Conservation (phyloP, 2,888 invertebrate genomes). For the Hydrotaea cyrtoneurina region DNA sequence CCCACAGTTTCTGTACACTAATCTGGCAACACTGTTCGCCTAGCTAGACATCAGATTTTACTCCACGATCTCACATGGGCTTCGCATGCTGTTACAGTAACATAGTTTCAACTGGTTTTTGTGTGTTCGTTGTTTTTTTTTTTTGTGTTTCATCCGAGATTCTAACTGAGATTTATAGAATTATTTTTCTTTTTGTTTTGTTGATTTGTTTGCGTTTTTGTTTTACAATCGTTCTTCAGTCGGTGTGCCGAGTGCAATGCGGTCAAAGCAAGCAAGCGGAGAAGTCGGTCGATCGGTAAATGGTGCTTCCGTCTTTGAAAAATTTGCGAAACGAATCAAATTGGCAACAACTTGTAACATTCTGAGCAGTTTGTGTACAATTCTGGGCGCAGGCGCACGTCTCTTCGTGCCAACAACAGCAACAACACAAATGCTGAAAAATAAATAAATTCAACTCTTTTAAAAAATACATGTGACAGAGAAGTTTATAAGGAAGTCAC, state of each 20-base stretch:
- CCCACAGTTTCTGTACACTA: not conserved
- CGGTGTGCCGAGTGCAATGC: not conserved
- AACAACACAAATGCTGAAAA: not conserved
- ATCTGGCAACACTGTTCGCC: conserved; percentile 42
- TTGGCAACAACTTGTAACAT: conserved; percentile 31
- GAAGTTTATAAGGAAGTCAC: not conserved
- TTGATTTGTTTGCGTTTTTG: no score
- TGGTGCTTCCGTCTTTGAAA: conserved; percentile 60
- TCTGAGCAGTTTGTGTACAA: conserved; percentile 61
- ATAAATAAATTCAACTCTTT: no score
- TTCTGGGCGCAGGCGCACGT: conserved; percentile 57
- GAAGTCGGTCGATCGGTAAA: not conserved
- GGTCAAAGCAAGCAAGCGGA: not conserved
- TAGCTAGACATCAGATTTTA: not conserved
- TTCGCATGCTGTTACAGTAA: conserved; percentile 50
- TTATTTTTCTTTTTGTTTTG: not conserved
- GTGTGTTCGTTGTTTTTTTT: not conserved
- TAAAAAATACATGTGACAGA: no score
- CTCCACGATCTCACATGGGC: not conserved
- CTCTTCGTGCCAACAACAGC: not conserved
- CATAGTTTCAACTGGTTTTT: conserved; percentile 43
- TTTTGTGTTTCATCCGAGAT: not conserved
- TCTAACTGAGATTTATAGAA: not conserved
- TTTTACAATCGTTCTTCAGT: not conserved
- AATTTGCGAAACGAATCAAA: conserved; percentile 42